These are phyloP conservation scores for Calliopum simillimum DNA, from an alignment of 2,888 invertebrate genomes.

Conservation along the genomic window DNA sequence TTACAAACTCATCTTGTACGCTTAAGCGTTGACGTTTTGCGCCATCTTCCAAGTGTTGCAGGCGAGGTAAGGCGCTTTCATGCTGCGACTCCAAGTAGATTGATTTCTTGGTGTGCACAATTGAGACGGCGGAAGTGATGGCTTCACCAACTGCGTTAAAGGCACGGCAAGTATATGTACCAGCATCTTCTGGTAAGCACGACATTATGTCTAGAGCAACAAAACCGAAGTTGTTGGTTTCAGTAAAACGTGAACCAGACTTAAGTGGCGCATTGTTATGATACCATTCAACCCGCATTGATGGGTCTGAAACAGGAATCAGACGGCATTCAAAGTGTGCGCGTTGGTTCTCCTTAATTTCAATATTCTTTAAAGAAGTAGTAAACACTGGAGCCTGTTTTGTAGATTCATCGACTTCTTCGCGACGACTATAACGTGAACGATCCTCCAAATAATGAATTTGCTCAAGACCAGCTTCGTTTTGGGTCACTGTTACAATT, in stretches of 20 bases:
- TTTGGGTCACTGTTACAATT: slow-evolving; percentile 86
- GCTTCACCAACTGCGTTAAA: slow-evolving; percentile 93
- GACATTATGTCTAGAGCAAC: slow-evolving; percentile 97
- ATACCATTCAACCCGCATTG: slow-evolving; percentile 96
- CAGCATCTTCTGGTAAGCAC: slow-evolving; percentile 95
- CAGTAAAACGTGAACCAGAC: slow-evolving; percentile 94
- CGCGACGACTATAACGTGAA: slow-evolving; percentile 80
- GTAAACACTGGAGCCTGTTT: slow-evolving; percentile 94
- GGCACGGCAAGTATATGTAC: slow-evolving; percentile 94
- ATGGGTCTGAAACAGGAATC: slow-evolving; percentile 93
- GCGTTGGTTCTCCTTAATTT: slow-evolving; percentile 93
- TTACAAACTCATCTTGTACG: slow-evolving; percentile 81
- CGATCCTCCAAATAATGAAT: slow-evolving; percentile 91
- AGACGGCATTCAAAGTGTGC: slow-evolving; percentile 95
- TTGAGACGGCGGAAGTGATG: slow-evolving; percentile 88
- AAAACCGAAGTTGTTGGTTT: slow-evolving; percentile 97
- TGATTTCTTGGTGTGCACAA: slow-evolving; percentile 85
- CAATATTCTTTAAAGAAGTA: slow-evolving; percentile 89
- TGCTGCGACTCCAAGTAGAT: slow-evolving; percentile 90
- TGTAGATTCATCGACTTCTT: slow-evolving; percentile 83
- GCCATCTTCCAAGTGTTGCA: slow-evolving; percentile 85
- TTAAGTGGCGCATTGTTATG: slow-evolving; percentile 91
- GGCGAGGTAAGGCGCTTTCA: slow-evolving; percentile 83
- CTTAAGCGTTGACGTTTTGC: slow-evolving; percentile 80
- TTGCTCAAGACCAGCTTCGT: slow-evolving; percentile 88